phyloP scores from a whole-genome alignment of 2,888 invertebrate species.

The Drosophila antonietae region DNA sequence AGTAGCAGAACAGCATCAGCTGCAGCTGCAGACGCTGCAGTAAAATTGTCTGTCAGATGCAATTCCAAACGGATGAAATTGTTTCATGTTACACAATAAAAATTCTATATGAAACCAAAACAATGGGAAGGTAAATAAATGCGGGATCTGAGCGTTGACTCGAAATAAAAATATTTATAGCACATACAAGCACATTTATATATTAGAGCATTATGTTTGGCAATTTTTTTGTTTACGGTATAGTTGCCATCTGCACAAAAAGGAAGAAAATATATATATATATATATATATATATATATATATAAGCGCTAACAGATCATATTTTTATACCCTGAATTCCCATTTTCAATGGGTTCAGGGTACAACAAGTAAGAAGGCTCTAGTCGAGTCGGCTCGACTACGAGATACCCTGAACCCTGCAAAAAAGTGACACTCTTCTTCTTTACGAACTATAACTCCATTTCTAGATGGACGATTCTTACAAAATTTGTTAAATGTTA shows the following conservation, averaged over 20 bases:
- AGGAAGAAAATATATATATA: neutral
- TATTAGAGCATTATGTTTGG: constrained; percentile 45
- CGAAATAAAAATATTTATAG: constrained; percentile 65
- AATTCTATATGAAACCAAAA: constrained; percentile 76
- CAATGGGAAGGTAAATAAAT: constrained; percentile 76
- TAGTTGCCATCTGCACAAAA: constrained; percentile 10
- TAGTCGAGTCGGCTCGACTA: too few species aligned
- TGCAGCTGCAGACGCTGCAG: constrained; percentile 55
- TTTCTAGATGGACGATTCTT: too few species aligned
- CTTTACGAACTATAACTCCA: too few species aligned
- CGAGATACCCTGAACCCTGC: too few species aligned
- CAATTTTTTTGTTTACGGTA: constrained; percentile 40
- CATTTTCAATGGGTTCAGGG: too few species aligned
- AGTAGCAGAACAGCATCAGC: constrained; percentile 24
- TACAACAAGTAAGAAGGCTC: too few species aligned
- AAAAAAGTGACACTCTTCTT: too few species aligned
- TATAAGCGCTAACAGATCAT: too few species aligned
- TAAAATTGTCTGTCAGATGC: constrained; percentile 70
- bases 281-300: too few species aligned
- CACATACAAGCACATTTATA: constrained; percentile 12
- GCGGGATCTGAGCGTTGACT: constrained; percentile 70
- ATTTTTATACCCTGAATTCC: too few species aligned
- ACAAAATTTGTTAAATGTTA: too few species aligned
- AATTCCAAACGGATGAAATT: constrained; percentile 73
- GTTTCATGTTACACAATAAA: constrained; percentile 74